Base-by-base conservation (phyloP, 2,888 invertebrate species). In the Caenorhabditis sulstoni region DNA sequence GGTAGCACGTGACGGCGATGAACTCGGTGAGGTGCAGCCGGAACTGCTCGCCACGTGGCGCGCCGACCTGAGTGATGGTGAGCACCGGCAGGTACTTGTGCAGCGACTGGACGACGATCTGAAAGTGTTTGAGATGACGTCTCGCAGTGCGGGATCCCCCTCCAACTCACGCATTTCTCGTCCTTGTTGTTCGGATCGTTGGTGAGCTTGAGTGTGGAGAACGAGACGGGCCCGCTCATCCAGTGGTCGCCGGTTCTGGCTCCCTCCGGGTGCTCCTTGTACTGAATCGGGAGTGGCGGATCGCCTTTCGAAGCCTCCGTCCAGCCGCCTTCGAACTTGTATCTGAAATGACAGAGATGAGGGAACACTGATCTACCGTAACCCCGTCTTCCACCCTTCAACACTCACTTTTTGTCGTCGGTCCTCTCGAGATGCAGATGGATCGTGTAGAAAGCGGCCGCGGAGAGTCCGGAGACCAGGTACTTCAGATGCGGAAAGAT, bases 61-160 rank as follows among this genome's bases (percentile, higher is more conserved):
- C 22, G 16, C 29, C 47, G 5, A 49, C 18, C 11, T 58, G 35
- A 4, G 39, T 23, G 44, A 74, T 49, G 5, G 58, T 65, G 16
- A 74, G n/a, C 1, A 74, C 73, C 29, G 73, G 73, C n/a, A n/a
- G 23, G 35, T 74, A 74, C 37, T 65, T 74, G 59, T 65, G 65
- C 65, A 74, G 57, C 23, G 50, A 44, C 52, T 74, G 73, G 4
- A 65, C 58, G 5, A 74, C 4, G 11, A 74, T 49, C 65, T 61
- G 61, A 1, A 37, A 53, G 5, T 9, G 18, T n/a, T 53, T 53
- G 35, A 3, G 11, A n/a, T 22, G 9, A 44, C 44, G 4, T 44
- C n/a, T 14, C n/a, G 7, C n/a, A n/a, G 14, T 50, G 20, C 12
- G 3, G 11, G 1, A n/a, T n/a, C n/a, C n/a, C n/a, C n/a, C n/a